Conservation (phyloP, 2,797 vertebrate genomes). For the Alcedo atthis region DNA sequence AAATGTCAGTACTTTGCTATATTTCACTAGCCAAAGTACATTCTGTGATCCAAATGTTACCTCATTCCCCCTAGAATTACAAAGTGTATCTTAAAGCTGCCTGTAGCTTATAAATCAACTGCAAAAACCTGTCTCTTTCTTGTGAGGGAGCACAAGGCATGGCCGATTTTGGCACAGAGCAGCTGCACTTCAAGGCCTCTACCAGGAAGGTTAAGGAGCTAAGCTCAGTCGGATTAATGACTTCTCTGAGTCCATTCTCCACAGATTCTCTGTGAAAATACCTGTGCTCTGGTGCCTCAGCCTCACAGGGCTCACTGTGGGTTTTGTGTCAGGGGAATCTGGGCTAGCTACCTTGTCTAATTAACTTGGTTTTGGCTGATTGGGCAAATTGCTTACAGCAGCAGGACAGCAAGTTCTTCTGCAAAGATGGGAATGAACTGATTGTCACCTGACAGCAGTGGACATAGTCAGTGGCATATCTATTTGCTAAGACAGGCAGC, state of each 20-base stretch:
- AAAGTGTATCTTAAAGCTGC: neutral
- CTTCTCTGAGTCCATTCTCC: neutral
- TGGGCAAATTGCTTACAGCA: neutral
- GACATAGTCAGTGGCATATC: neutral
- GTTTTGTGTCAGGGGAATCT: neutral
- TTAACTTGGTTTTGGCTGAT: neutral
- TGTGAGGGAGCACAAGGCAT: fast-evolving
- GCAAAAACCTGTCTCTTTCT: neutral
- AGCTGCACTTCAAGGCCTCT: neutral
- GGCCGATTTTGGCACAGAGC: neutral
- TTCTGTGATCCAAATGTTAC: neutral
- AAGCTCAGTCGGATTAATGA: neutral
- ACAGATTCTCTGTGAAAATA: neutral
- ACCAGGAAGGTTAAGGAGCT: neutral
- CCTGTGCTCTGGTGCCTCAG: neutral
- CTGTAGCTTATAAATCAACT: neutral
- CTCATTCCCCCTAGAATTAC: neutral
- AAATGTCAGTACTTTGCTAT: neutral
- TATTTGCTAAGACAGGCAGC: neutral
- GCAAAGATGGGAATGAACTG: neutral
- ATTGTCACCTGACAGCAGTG: neutral
- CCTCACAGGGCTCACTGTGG: neutral
- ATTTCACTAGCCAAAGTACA: neutral
- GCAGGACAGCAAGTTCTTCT: neutral
- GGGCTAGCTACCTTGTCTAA: neutral